Conservation (phyloP, 2,113 vertebrate species). For the Anhinga anhinga region DNA sequence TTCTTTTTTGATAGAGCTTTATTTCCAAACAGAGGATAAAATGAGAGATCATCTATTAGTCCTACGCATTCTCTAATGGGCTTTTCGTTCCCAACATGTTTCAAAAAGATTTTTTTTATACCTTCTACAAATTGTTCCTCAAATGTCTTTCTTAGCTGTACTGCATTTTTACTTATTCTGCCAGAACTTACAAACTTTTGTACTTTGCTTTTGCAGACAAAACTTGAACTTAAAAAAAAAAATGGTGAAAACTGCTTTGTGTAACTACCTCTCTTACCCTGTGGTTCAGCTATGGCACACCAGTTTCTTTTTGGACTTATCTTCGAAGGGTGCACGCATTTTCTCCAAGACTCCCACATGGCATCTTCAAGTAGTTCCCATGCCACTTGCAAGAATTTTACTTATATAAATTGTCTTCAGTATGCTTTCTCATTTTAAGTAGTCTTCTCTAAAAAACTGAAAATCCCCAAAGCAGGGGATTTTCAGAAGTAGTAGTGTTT, state of each 20-base stretch:
- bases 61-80: not conserved
- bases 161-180: not conserved
- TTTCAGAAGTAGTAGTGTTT: not conserved
- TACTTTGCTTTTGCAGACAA: not conserved
- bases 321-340: not conserved
- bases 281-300: not conserved
- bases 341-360: not conserved
- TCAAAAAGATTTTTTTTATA: not conserved
- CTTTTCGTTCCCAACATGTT: not conserved
- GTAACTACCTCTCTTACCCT: not conserved
- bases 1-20: not conserved
- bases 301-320: not conserved
- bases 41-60: not conserved
- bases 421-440: not conserved
- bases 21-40: not conserved
- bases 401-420: not conserved
- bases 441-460: not conserved
- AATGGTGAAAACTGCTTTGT: not conserved
- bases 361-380: not conserved
- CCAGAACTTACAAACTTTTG: not conserved
- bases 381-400: not conserved
- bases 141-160: not conserved
- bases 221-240: not conserved
- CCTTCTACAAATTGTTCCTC: not conserved
- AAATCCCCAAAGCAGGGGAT: not conserved